phyloP scores from a whole-genome alignment of 2,797 vertebrate genomes.

The Lutjanus argentimaculatus region DNA sequence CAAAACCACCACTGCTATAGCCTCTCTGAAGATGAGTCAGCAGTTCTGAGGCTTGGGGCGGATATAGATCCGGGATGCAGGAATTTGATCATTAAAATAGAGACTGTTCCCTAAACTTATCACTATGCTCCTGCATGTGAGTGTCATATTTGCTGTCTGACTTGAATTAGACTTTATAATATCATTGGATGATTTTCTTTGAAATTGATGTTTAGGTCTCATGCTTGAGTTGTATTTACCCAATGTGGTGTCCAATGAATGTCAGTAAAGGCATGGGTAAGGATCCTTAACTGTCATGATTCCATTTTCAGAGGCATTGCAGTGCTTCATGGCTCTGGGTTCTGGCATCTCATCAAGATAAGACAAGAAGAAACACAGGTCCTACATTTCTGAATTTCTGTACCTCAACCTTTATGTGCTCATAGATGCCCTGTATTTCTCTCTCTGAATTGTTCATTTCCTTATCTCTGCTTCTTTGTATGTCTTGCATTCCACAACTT shows the following conservation, averaged over 20 bases:
- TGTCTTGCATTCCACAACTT: neutral
- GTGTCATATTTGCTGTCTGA: constrained; percentile 45
- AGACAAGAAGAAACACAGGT: constrained; percentile 30
- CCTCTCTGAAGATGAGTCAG: constrained; percentile 48
- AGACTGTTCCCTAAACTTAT: constrained; percentile 6
- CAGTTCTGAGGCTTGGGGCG: constrained; percentile 23
- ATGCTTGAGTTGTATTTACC: constrained; percentile 15
- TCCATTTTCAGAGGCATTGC: neutral
- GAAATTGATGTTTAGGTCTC: constrained; percentile 9
- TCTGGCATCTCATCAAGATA: constrained; percentile 20
- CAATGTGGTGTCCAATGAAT: constrained; percentile 12
- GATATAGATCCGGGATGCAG: constrained; percentile 36
- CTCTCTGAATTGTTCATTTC: neutral
- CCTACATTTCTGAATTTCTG: constrained; percentile 30
- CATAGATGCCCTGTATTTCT: neutral
- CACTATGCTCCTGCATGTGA: constrained; percentile 18
- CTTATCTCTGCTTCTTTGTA: neutral
- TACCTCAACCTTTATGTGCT: neutral
- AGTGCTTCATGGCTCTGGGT: constrained; percentile 3
- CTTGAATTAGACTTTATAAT: constrained; percentile 35
- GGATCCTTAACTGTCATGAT: constrained; percentile 5
- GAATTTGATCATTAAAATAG: constrained; percentile 52
- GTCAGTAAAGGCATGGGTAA: constrained; percentile 13
- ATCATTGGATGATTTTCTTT: constrained; percentile 32
- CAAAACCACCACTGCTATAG: constrained; percentile 30